Evolutionary conservation across 2,888 invertebrate genomes (phyloP).

Genomic region (Pollenia amentaria): DNA sequence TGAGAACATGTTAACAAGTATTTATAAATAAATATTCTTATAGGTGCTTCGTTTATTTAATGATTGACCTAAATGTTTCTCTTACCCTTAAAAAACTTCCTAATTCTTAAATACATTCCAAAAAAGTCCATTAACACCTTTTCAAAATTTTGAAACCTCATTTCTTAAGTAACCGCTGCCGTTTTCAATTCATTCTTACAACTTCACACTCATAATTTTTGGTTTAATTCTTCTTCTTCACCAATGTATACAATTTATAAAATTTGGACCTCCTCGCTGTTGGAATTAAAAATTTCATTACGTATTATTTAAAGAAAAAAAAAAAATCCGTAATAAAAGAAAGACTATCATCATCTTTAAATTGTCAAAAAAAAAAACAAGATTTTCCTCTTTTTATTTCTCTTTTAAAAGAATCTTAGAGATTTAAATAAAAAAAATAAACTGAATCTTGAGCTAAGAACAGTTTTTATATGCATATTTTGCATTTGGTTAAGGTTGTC

Average conservation of each 20-base stretch:
- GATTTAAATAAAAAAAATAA: neutral
- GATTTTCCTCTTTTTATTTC: conserved; percentile 60
- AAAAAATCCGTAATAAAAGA: neutral
- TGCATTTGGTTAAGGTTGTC: conserved; percentile 23
- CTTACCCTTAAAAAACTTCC: too few relatives aligned
- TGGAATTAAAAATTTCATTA: conserved; percentile 37
- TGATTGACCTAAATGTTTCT: too few relatives aligned
- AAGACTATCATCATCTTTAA: conserved; percentile 28
- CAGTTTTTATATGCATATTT: conserved; percentile 28
- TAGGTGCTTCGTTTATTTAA: too few relatives aligned
- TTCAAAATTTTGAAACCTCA: neutral
- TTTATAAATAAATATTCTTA: too few relatives aligned
- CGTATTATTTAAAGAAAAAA: conserved; percentile 21
- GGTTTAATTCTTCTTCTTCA: conserved; percentile 18
- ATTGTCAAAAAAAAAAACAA: conserved; percentile 58
- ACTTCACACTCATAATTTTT: conserved; percentile 44
- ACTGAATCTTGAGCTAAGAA: neutral
- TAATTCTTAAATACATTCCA: neutral
- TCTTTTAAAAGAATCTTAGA: neutral
- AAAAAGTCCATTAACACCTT: conserved; percentile 80
- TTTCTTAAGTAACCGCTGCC: conserved; percentile 9
- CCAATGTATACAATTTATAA: conserved; percentile 13
- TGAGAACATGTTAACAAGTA: too few relatives aligned
- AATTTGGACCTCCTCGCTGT: conserved; percentile 18
- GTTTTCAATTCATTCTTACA: conserved; percentile 7